Conservation (phyloP, 2,797 vertebrate species). For the Sebastolobus alascanus region DNA sequence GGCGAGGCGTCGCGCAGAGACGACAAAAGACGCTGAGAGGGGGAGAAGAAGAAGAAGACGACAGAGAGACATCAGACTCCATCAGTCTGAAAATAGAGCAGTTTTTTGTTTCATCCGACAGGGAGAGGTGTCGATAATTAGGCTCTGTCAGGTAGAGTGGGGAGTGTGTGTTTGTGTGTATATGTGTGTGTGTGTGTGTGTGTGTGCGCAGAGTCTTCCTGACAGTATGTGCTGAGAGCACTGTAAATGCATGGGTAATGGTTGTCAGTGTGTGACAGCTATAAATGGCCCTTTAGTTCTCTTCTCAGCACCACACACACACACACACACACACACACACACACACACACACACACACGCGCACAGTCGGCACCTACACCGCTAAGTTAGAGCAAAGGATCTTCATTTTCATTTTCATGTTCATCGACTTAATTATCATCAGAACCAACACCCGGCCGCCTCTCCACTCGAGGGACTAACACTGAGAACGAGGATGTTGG, state of each 20-base stretch:
- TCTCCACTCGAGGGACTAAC: slow-evolving; percentile 48
- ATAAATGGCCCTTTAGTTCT: slow-evolving; percentile 81
- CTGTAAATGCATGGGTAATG: slow-evolving; percentile 82
- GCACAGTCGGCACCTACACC: slow-evolving; percentile 32
- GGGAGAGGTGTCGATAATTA: slow-evolving; percentile 83
- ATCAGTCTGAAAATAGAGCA: slow-evolving; percentile 84
- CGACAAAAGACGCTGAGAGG: slow-evolving; percentile 77
- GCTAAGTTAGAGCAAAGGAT: slow-evolving; percentile 45
- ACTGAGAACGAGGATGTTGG: slow-evolving; percentile 35
- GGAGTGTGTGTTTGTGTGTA: slow-evolving; percentile 34
- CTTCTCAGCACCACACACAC: slow-evolving; percentile 70
- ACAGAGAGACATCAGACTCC: slow-evolving; percentile 79
- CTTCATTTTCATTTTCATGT: slow-evolving; percentile 69
- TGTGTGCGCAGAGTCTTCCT: slow-evolving; percentile 45
- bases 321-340: slow-evolving; percentile 40
- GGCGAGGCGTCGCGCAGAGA: slow-evolving; percentile 55
- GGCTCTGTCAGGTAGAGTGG: slow-evolving; percentile 78
- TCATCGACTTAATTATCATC: slow-evolving; percentile 69
- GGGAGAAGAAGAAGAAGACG: slow-evolving; percentile 68
- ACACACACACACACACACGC: slow-evolving; percentile 31
- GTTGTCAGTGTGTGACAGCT: slow-evolving; percentile 80
- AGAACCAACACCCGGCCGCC: slow-evolving; percentile 39
- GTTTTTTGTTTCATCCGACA: slow-evolving; percentile 83
- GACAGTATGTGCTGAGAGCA: slow-evolving; percentile 75
- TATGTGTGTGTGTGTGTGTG: slow-evolving; percentile 1